Evolutionary conservation across 2,888 invertebrate genomes (phyloP), one percentile per base, ranked within the genome.

Genomic region (Callinectes sapidus): DNA sequence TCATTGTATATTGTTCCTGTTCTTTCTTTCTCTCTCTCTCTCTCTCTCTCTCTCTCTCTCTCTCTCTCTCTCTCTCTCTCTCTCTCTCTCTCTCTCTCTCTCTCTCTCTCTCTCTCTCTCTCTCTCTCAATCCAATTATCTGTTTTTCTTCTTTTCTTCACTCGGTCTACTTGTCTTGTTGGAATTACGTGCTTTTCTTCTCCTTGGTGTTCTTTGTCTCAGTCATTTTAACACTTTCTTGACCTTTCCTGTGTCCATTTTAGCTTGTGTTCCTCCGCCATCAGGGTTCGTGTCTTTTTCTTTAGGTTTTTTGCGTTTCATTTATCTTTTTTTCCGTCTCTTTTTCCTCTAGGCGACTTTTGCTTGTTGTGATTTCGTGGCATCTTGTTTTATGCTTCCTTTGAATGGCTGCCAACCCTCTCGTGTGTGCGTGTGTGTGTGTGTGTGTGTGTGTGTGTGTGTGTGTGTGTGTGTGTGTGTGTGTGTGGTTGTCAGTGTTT

Each of bases 1-100:
- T 5, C 18, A n/a, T 23, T 61, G 23, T 5, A 61, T 3, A 61
- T 23, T 18, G 16, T 39, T 39, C n/a, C n/a, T n/a, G 6, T 6
- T 8, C 48, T 8, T 10, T 8, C 48, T 8, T 10, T 8, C 48
- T 8, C 48, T 48, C 48, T 48, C 48, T 48, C 48, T 87, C 87
- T 87, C 87, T 87, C 87, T 87, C 87, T 87, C 87, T 87, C 87
- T 87, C 87, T 87, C 87, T 87, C 87, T 87, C 87, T 87, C 87
- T 87, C 39, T 87, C 39, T 87, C 39, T 87, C 39, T 87, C 39
- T 87, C 39, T 87, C 39, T 87, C 35, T 81, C 81, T 18, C 81
- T 81, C 23, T 81, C 81, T 81, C 35, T 86, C 32, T 86, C 86
- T 86, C 35, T 86, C 86, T 35, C 35, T 86, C 35, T 35, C 35